These are phyloP conservation scores for Diadophis punctatus DNA, from an alignment of 2,113 vertebrate species.

Conservation along the genomic window DNA sequence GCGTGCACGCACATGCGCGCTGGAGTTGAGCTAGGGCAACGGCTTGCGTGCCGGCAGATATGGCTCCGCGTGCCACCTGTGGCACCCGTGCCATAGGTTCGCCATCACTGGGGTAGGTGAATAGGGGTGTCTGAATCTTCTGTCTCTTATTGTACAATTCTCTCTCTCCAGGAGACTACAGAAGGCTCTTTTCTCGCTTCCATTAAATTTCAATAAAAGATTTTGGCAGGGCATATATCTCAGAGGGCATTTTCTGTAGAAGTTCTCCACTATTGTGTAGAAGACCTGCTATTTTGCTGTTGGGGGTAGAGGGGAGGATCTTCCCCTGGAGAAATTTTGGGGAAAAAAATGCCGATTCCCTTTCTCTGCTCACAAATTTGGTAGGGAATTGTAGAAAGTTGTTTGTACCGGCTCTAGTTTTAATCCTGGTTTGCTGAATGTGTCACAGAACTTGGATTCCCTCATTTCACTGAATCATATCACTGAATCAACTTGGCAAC, in stretches of 20 bases:
- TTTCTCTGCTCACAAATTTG: not conserved
- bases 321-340: not conserved
- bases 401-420: not conserved
- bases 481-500: not conserved
- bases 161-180: not conserved
- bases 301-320: rapidly evolving
- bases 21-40: no score
- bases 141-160: not conserved
- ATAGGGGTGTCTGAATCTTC: not conserved
- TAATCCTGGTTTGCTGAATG: not conserved
- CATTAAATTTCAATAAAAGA: not conserved
- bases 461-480: not conserved
- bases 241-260: not conserved
- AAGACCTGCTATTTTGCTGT: not conserved
- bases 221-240: not conserved
- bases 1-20: no score
- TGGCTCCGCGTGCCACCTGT: no score
- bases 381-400: not conserved
- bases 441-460: not conserved
- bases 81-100: no score
- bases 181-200: not conserved
- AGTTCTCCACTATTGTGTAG: not conserved
- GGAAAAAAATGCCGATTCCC: not conserved
- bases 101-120: no score
- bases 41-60: no score